Evolutionary conservation across 2,888 invertebrate species (phyloP), one percentile per base, ranked within the genome.

Genomic region (Blomia tropicalis): DNA sequence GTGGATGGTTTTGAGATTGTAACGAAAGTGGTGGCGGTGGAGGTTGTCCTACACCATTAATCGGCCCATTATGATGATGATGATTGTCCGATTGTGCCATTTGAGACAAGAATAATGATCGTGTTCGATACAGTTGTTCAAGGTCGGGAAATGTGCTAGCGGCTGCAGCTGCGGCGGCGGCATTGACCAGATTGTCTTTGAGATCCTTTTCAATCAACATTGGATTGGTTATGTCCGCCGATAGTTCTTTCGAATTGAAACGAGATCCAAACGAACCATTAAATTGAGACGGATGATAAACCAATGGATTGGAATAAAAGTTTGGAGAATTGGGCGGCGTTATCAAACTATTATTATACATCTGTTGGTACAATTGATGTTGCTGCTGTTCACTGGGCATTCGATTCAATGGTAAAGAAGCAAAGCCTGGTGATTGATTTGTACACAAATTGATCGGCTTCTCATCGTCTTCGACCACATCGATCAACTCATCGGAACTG

Each of bases 311-410:
- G 14, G 51, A n/a, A 25, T 56, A 32, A 23, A 56, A 56, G 25
- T 27, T 23, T n/a, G 56, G 56, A n/a, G 56, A 56, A 25, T 56
- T 56, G 25, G 56, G 56, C 29, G 56, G 56, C 19, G 56, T 56
- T 7, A 47, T 47, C 7, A 47, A 19, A 27, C 27, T 47, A 27
- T 47, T 47, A n/a, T 27, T 27, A n/a, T 47, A 27, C 22, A 47
- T 14, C 5, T 47, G 51, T n/a, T 47, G 51, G 27, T 47, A 47
- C 23, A 47, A 27, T 27, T 47, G 51, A n/a, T 47, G 51, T n/a
- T 47, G 51, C 22, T 47, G 51, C 7, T 47, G 36, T 17, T 36
- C 36, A 17, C 36, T 36, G 36, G 36, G 36, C 36, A 36, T 7
- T 36, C 36, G 36, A 36, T 7, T 17, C 36, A 36, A 17, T 36